Evolutionary conservation across 2,113 vertebrate species (phyloP).

Genomic region (Nannobrachium achirus): DNA sequence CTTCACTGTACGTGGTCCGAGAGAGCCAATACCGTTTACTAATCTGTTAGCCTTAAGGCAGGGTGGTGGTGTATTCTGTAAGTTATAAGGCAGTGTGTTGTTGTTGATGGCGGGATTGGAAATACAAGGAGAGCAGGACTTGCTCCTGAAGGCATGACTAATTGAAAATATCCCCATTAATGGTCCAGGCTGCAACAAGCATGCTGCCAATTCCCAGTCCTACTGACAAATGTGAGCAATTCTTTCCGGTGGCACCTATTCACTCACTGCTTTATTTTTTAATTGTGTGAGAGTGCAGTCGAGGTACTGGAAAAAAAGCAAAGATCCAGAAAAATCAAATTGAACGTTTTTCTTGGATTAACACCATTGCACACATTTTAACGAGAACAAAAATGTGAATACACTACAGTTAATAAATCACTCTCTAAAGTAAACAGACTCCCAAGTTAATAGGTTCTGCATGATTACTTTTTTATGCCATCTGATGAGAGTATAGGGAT

Average conservation of each 20-base stretch:
- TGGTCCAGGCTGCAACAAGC: slow-evolving; percentile 27
- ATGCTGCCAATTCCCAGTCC: slow-evolving; percentile 42
- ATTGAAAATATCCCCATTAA: slow-evolving; percentile 76
- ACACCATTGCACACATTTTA: slow-evolving; percentile 11
- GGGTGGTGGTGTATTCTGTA: slow-evolving; percentile 42
- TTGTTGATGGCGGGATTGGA: slow-evolving; percentile 33
- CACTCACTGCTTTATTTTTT: slow-evolving; percentile 36
- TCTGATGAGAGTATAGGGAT: too few relatives aligned
- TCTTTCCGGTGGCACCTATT: slow-evolving; percentile 41
- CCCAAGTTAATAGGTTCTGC: too few relatives aligned
- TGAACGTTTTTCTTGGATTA: slow-evolving; percentile 3
- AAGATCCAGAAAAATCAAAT: not conserved
- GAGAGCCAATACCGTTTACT: slow-evolving; percentile 64
- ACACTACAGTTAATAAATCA: not conserved
- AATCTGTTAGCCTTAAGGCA: slow-evolving; percentile 61
- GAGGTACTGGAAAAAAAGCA: not conserved
- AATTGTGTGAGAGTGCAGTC: slow-evolving; percentile 5
- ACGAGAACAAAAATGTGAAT: not conserved
- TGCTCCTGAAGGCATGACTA: slow-evolving; percentile 69
- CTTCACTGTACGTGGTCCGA: slow-evolving; percentile 39
- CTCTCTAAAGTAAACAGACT: too few relatives aligned
- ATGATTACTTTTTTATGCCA: too few relatives aligned
- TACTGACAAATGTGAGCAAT: slow-evolving; percentile 64
- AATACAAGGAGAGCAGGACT: slow-evolving; percentile 54
- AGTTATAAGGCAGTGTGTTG: slow-evolving; percentile 42